Conservation (phyloP, 2,797 vertebrate species). For the Nannoperca australis region DNA sequence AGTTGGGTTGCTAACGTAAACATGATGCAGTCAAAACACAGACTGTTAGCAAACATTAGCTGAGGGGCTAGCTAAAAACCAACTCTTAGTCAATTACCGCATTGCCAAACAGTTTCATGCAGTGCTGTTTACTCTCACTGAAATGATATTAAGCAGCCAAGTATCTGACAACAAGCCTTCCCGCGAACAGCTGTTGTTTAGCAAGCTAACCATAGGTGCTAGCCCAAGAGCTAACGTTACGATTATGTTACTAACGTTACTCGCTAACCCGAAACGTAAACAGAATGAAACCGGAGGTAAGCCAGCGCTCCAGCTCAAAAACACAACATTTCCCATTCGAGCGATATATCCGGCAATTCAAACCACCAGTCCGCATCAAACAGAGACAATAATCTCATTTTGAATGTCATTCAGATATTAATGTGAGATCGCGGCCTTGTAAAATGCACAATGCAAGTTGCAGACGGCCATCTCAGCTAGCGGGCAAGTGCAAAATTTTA, state of each 20-base stretch:
- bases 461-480: slow-evolving; percentile 80
- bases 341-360: slow-evolving; percentile 49
- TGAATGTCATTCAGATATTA: slow-evolving; percentile 70
- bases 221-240: slow-evolving; percentile 70
- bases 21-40: slow-evolving; percentile 79
- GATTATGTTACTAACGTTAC: slow-evolving; percentile 64
- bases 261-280: slow-evolving; percentile 75
- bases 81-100: slow-evolving; percentile 35
- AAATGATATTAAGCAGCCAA: slow-evolving; percentile 24
- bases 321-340: slow-evolving; percentile 22
- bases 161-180: slow-evolving; percentile 71
- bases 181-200: slow-evolving; percentile 78
- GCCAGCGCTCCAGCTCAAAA: slow-evolving; percentile 35
- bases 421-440: slow-evolving; percentile 79
- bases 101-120: slow-evolving; percentile 20
- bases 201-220: slow-evolving; percentile 66
- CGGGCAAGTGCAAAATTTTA: slow-evolving; percentile 76
- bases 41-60: slow-evolving; percentile 83
- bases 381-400: slow-evolving; percentile 43
- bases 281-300: slow-evolving; percentile 72
- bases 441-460: slow-evolving; percentile 83
- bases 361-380: slow-evolving; percentile 18
- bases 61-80: slow-evolving; percentile 46
- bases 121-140: slow-evolving; percentile 52
- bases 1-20: slow-evolving; percentile 76